phyloP scores from a whole-genome alignment of 2,888 invertebrate genomes.

The Drosophila rubida region DNA sequence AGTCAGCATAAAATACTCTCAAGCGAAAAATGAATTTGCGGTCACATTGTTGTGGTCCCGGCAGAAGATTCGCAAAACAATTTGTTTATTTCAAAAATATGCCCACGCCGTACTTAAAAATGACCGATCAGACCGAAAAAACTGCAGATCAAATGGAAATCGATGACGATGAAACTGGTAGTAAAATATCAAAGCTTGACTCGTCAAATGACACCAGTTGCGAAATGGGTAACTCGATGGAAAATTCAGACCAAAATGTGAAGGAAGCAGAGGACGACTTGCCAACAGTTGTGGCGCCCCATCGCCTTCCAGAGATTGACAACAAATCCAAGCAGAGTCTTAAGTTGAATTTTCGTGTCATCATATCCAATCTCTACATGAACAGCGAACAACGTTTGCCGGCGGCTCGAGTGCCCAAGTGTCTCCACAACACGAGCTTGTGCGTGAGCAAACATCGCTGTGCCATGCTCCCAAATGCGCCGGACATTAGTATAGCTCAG shows the following conservation, averaged over 20 bases:
- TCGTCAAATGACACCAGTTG: conserved; percentile 13
- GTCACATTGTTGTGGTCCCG: neutral
- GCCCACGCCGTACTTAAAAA: too few relatives aligned
- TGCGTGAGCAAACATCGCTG: conserved; percentile 81
- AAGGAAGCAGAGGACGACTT: neutral
- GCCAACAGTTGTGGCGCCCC: conserved; percentile 14
- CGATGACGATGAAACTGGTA: neutral
- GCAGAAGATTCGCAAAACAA: neutral
- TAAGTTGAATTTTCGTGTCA: conserved; percentile 69
- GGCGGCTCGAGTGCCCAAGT: conserved; percentile 74
- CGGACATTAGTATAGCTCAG: conserved; percentile 62
- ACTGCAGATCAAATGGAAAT: neutral
- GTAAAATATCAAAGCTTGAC: neutral
- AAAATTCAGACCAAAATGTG: too few relatives aligned
- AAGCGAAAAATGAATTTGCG: neutral
- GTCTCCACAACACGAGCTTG: conserved; percentile 75
- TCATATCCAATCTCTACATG: conserved; percentile 81
- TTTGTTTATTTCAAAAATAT: conserved; percentile 34
- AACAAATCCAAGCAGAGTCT: conserved; percentile 37
- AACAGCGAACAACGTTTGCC: conserved; percentile 77
- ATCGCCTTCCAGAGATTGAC: neutral
- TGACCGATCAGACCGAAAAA: too few relatives aligned
- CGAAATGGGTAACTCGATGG: conserved; percentile 24
- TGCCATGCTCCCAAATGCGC: conserved; percentile 71
- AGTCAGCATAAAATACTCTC: neutral